Evolutionary conservation across 2,888 invertebrate species (phyloP), one percentile per base, ranked within the genome.

Genomic region (Leptinotarsa rubiginosa): DNA sequence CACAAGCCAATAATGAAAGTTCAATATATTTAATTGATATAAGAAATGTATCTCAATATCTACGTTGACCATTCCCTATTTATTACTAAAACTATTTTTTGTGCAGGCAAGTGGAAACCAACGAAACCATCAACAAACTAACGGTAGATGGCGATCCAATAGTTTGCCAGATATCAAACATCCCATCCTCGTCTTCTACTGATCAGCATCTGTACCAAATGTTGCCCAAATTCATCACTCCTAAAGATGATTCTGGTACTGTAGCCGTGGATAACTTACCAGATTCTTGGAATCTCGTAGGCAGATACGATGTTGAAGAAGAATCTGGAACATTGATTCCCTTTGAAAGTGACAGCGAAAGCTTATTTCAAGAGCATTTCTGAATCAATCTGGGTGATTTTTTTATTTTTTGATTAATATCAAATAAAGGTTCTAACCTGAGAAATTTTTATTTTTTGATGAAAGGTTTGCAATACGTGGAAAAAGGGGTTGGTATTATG

Each of bases 301-400:
- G 86, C 50, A 86, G 84, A 79, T 88, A 87, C 75, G 88, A 86
- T 75, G 88, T 88, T 5, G 88, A 87, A 70, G 87, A 87, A 80
- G 87, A 87, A 80, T 86, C 88, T 12, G 87, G 87, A 15, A 83
- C 84, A 56, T 81, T 88, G 65, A 87, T 88, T 66, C 87, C 86
- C 0, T 87, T 86, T 71, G 82, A 84, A 68, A 83, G 80, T 75
- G 84, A 81, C 64, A 77, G 79, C 16, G 84, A 83, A 15, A 82
- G 81, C 47, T 79, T 85, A n/a, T 85, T 85, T 75, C 82, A 84
- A 74, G 85, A 83, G 56, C 84, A 83, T 75, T 85, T 85, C 68
- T 65, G 69, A 67, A n/a, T 49, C 15, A 22, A 18, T 16, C 3
- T 22, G 7, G 16, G 4, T 18, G 12, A 56, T 56, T 56, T 56